Percentiles rank a stretch among this genome's conserved stretches.
These are phyloP conservation scores for Thunnus maccoyii DNA, from an alignment of 2,113 vertebrate genomes.

Conservation along the genomic window DNA sequence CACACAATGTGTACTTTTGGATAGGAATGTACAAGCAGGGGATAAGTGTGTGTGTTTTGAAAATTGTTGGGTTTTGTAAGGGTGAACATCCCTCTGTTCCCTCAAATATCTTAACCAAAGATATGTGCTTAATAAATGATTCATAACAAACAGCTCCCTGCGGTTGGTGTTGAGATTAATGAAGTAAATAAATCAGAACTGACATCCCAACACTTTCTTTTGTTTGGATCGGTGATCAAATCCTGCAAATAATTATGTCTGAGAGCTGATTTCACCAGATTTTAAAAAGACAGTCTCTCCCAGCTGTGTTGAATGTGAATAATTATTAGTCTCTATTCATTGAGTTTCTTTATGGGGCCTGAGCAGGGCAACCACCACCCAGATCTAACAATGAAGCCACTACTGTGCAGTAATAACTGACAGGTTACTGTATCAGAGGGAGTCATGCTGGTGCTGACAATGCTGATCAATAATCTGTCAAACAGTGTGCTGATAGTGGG, in stretches of 20 bases:
- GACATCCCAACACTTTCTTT: not conserved
- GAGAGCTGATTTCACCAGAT: not conserved
- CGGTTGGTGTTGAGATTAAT: conserved; percentile 3
- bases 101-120: not conserved
- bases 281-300: conserved; percentile 8
- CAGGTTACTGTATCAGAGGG: conserved; percentile 10
- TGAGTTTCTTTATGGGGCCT: conserved; percentile 15
- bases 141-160: not conserved
- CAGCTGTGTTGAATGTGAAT: conserved; percentile 41
- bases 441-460: conserved; percentile 28
- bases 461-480: conserved; percentile 53
- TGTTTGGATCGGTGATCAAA: conserved; percentile 8
- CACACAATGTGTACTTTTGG: not conserved
- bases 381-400: conserved; percentile 25
- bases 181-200: conserved; percentile 3
- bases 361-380: conserved; percentile 16
- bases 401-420: conserved; percentile 4
- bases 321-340: conserved; percentile 51
- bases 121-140: not conserved
- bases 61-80: no score
- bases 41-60: not conserved
- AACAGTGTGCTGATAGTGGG: conserved; percentile 37
- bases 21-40: not conserved
- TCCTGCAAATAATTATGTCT: conserved; percentile 11
- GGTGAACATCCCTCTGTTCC: no score